These are phyloP conservation scores for Stigmatopora nigra DNA, from an alignment of 2,113 vertebrate genomes.

Conservation along the genomic window DNA sequence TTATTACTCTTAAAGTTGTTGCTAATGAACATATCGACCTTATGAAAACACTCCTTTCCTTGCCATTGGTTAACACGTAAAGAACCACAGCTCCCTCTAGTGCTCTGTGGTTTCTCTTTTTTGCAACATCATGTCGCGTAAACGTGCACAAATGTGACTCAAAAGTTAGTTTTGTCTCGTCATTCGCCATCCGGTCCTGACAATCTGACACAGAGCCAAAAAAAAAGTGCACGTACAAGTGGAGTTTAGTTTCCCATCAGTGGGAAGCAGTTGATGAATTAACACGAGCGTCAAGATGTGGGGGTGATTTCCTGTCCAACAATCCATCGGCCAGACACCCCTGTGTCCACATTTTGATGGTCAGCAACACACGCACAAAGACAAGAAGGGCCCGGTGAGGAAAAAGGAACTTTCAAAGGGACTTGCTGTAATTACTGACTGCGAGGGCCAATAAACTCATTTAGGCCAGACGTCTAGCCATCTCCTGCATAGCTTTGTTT, in stretches of 20 bases:
- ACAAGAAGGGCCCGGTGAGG: slow-evolving; percentile 64
- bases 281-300: slow-evolving; percentile 63
- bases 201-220: not conserved
- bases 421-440: slow-evolving; percentile 71
- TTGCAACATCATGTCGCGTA: not conserved
- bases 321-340: slow-evolving; percentile 71
- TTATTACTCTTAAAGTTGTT: not conserved
- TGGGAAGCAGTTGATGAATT: slow-evolving; percentile 62
- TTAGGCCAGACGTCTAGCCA: slow-evolving; percentile 98
- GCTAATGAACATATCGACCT: not conserved
- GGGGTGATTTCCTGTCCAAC: slow-evolving; percentile 63
- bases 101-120: slow-evolving; percentile 7
- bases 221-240: slow-evolving; percentile 39
- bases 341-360: slow-evolving; percentile 74
- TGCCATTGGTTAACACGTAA: slow-evolving; percentile 15
- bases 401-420: slow-evolving; percentile 79
- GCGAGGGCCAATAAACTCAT: slow-evolving; percentile 86
- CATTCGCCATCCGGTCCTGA: not conserved
- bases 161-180: not conserved
- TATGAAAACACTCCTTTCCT: not conserved
- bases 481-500: slow-evolving; percentile 89
- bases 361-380: slow-evolving; percentile 80
- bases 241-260: slow-evolving; percentile 46
- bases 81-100: slow-evolving; percentile 65
- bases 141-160: not conserved